Base-by-base conservation (phyloP, 2,888 invertebrate species). In the Pristionchus japonicus region DNA sequence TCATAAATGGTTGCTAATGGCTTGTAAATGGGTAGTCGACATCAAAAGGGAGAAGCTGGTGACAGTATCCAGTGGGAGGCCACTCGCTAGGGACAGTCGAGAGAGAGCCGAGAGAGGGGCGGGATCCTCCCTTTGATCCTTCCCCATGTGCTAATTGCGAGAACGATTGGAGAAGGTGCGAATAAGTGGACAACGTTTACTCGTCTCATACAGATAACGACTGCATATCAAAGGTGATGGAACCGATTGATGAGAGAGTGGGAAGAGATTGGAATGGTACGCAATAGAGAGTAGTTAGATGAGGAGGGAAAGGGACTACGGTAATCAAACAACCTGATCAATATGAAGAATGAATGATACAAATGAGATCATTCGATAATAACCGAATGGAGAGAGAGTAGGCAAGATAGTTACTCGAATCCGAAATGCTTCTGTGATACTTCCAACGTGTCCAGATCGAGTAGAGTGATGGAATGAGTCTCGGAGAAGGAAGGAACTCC, bases 401-500 rank as follows among this genome's bases (percentile, higher is more conserved):
- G 47, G 64, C 23, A 49, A 23, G 15, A 40, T n/a, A n/a, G 11
- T 85, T 85, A 86, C 20, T 52, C 67, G 52, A 61, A 70, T 40
- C 77, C 80, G 43, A 87, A 87, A 34, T 61, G 34, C 31, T 87
- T 80, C 9, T 77, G 40, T 13, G 52, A 40, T 27, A 87, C 77
- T 34, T 52, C 70, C 87, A 87, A 34, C 6, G 67, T 57, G 1
- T 80, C 57, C 40, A 87, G 61, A 80, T 87, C 57, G 43, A 87
- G 74, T 13, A 87, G 61, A 27, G 87, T 52, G 13, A 87, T 40
- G 15, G 87, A 49, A 43, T 77, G 87, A 37, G 34, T 57, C 23
- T 87, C 57, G 40, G 87, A 87, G 80, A 87, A 87, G 37, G 40
- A 43, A 70, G 87, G 61, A 20, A 87, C 77, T 34, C 70, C 57